Evolutionary conservation across 1,140 invertebrate species (phyloP).

Genomic region (Tetramorium simillimum): DNA sequence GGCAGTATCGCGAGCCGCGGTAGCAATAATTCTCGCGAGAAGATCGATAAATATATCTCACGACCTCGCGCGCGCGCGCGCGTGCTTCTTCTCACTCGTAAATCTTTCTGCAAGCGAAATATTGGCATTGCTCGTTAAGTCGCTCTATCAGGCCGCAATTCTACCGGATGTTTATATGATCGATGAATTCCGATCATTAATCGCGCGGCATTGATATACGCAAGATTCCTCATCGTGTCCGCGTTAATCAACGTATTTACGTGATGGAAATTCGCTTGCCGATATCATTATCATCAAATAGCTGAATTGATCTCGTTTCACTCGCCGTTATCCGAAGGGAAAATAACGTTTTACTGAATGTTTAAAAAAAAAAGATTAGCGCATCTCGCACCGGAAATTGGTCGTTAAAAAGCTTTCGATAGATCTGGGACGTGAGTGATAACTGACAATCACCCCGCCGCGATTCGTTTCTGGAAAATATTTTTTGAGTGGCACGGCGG

Average conservation of each 20-base stretch:
- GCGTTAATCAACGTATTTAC: neutral
- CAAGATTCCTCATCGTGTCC: neutral
- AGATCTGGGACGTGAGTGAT: neutral
- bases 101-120: slow-evolving; percentile 37
- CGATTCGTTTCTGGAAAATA: slow-evolving; percentile 2
- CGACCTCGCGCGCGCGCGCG: neutral
- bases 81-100: slow-evolving; percentile 9
- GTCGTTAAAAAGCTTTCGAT: neutral
- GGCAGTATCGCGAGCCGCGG: slow-evolving; percentile 5
- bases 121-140: slow-evolving; percentile 35
- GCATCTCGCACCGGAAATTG: neutral
- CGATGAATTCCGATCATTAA: slow-evolving; percentile 33
- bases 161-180: neutral
- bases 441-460: neutral
- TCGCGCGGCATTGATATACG: neutral
- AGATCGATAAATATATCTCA: slow-evolving; percentile 58
- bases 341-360: neutral
- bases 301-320: neutral
- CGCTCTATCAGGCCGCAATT: neutral
- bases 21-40: slow-evolving; percentile 52
- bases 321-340: neutral
- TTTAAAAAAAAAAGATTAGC: neutral
- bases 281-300: neutral
- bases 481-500: neutral
- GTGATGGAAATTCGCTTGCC: neutral